Base-by-base conservation (phyloP, 2,113 vertebrate species). In the Bubo scandiacus region DNA sequence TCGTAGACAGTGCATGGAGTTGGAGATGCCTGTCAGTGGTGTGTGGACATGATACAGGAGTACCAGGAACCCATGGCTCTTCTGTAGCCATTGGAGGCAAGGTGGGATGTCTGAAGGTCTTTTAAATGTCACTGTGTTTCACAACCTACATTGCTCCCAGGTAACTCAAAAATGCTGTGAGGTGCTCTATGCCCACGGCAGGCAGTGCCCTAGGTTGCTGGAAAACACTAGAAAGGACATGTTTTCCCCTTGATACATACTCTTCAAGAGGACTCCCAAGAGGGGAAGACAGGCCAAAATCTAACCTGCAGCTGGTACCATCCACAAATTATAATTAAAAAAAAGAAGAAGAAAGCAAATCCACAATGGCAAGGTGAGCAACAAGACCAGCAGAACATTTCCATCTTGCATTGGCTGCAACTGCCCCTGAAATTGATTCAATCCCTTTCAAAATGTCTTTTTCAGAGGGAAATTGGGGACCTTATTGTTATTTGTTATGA, bases 401-500 rank as follows among this genome's bases (percentile, higher is more conserved):
- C 74, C 34, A 17, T 42, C 21, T 59, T 79, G 42, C n/a, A 65
- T 10, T 88, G 55, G 20, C 52, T 68, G 23, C 22, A 16, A 22
- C 42, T 83, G 32, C 47, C 75, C 52, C 43, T 57, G 81, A 79
- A 84, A 61, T 68, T 63, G 30, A 75, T 95, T 96, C 78, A 0
- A 3, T 73, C 78, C 58, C 54, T 90, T 93, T 90, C 83, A 90
- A 4, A 5, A 73, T 74, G 55, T 63, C 38, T 78, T 92, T 71
- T 91, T 92, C 66, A 75, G 70, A 88, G 42, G 67, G 81, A 94
- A 95, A 90, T 51, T 81, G 22, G 81, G 74, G 79, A 88, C 61
- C 93, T 95, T 97, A 81, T 96, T 95, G 92, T 95, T 96, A 91
- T 96, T 97, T 95, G 68, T 95, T 92, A 95, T 86, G 49, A 95